Conservation (phyloP, 2,797 vertebrate genomes). For the Clarias fuscus region DNA sequence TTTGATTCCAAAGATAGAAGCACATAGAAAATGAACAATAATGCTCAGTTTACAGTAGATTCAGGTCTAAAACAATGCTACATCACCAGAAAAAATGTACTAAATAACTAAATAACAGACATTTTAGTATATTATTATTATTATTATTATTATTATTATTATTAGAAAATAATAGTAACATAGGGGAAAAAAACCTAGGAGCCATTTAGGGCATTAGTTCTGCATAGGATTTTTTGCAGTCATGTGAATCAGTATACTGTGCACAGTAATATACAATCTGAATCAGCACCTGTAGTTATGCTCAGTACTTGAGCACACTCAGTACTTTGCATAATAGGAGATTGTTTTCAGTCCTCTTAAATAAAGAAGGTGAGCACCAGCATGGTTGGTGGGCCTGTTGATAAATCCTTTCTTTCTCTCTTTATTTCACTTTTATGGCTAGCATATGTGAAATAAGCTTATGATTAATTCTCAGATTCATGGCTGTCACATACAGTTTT, state of each 20-base stretch:
- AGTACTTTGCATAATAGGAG: background rate
- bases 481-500: background rate
- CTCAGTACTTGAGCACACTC: background rate
- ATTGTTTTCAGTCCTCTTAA: conserved; percentile 3
- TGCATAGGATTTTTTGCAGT: too few species aligned
- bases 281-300: background rate
- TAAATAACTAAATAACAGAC: conserved; percentile 11
- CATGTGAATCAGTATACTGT: background rate
- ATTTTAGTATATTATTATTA: background rate
- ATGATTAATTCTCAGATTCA: background rate
- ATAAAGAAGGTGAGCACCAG: background rate
- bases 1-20: conserved; percentile 8
- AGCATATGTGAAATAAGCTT: background rate
- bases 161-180: too few species aligned
- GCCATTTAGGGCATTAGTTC: background rate
- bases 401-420: background rate
- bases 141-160: too few species aligned
- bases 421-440: background rate
- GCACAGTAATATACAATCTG: background rate
- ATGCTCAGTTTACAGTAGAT: background rate
- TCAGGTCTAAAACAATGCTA: background rate
- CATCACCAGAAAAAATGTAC: background rate
- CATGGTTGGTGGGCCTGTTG: background rate
- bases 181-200: background rate
- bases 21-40: background rate